Evolutionary conservation across 2,113 vertebrate genomes (phyloP).

Genomic region (Larimichthys polyactis): DNA sequence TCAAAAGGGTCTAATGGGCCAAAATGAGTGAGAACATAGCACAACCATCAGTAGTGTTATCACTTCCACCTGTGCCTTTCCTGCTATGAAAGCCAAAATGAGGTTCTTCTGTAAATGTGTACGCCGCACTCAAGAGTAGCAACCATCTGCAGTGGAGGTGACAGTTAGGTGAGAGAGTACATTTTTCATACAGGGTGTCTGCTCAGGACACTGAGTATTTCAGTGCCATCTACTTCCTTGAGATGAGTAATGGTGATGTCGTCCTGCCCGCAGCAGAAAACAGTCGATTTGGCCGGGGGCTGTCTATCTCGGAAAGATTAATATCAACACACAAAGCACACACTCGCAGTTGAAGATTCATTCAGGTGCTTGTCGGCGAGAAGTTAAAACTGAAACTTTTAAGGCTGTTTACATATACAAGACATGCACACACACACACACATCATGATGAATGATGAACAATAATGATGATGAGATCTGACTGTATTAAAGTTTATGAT

Average conservation of each 20-base stretch:
- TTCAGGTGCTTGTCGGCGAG: constrained; percentile 4
- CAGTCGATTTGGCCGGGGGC: not conserved
- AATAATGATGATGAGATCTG: not conserved
- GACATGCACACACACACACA: not conserved
- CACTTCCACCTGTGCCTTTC: not conserved
- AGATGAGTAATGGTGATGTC: constrained; percentile 47
- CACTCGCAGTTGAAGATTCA: not conserved
- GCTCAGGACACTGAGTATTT: constrained; percentile 35
- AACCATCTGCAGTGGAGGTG: not conserved
- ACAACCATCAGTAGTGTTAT: not conserved
- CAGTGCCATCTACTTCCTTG: constrained; percentile 2
- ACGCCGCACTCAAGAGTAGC: not conserved
- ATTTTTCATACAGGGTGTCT: constrained; percentile 37
- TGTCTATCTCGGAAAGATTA: constrained; percentile 32
- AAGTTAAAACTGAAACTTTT: not conserved
- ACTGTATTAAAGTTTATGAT: not conserved
- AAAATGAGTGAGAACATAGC: not conserved
- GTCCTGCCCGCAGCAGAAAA: constrained; percentile 15
- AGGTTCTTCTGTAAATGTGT: not conserved
- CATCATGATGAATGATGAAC: not conserved
- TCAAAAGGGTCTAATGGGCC: too few species aligned
- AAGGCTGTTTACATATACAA: not conserved
- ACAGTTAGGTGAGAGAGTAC: constrained; percentile 1
- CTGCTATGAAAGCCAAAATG: not conserved
- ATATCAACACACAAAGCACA: constrained; percentile 29